Conservation (phyloP, 2,113 vertebrate genomes). For the Heterotilapia buettikoferi region DNA sequence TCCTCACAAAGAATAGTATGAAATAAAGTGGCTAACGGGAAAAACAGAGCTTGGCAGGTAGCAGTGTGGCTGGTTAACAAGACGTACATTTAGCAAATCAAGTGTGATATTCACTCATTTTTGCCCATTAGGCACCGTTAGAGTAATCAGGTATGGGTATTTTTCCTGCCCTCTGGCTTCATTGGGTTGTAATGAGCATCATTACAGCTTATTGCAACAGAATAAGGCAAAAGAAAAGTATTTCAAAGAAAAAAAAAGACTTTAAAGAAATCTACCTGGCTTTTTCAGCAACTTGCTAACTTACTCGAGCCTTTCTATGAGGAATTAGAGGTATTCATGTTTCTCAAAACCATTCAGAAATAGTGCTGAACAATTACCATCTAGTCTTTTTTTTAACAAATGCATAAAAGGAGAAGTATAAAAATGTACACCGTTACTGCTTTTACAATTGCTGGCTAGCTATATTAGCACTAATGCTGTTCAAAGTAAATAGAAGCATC, state of each 20-base stretch:
- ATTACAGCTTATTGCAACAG: background rate
- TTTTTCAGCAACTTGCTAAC: background rate
- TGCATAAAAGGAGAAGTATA: background rate
- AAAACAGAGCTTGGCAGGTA: background rate
- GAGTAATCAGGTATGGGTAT: background rate
- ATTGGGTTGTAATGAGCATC: background rate
- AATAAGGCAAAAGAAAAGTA: background rate
- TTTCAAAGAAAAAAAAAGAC: background rate
- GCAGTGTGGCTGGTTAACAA: background rate
- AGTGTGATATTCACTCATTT: background rate
- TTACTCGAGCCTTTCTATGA: background rate
- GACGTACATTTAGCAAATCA: background rate
- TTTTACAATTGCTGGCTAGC: background rate
- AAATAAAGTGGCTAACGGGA: background rate
- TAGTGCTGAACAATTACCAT: background rate
- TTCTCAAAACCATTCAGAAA: background rate
- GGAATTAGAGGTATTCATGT: background rate
- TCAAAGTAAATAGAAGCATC: background rate
- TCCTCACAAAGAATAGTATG: background rate
- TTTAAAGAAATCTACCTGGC: background rate
- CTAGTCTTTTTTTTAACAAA: background rate
- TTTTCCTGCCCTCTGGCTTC: background rate
- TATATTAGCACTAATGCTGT: background rate
- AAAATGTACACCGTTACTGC: background rate
- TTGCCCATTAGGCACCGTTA: background rate